These are phyloP conservation scores for Drosophila nigromelanica DNA, from an alignment of 1,140 invertebrate species.

Conservation along the genomic window DNA sequence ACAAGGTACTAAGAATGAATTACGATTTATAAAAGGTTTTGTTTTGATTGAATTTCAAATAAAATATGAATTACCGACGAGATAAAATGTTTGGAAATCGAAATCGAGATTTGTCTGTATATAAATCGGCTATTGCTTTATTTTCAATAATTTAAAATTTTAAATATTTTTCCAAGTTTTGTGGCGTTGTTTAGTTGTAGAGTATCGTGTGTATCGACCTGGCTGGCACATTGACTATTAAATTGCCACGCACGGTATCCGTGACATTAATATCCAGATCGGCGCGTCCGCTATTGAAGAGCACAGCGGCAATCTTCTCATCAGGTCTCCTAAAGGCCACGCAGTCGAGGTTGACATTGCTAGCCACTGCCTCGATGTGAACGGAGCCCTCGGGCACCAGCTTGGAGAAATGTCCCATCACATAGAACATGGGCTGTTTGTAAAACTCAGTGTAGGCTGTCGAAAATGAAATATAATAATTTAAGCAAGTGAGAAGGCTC, in stretches of 20 bases:
- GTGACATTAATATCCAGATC: conserved; percentile 59
- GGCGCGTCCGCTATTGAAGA: conserved; percentile 86
- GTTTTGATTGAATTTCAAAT: no score
- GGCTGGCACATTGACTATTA: conserved; percentile 65
- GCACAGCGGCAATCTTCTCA: conserved; percentile 85
- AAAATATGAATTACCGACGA: no score
- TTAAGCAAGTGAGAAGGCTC: no score
- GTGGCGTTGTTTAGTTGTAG: conserved; percentile 46
- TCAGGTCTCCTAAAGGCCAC: conserved; percentile 87
- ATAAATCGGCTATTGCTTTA: no score
- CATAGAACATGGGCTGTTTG: conserved; percentile 96
- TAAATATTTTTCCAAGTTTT: background rate
- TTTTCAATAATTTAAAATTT: background rate
- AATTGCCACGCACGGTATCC: conserved; percentile 57
- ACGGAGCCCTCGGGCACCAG: conserved; percentile 88
- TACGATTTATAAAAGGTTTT: no score
- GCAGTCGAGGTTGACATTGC: conserved; percentile 65
- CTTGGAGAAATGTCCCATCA: conserved; percentile 93
- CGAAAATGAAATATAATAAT: conserved; percentile 1
- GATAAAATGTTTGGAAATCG: no score
- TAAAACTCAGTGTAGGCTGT: conserved; percentile 88
- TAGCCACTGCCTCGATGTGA: conserved; percentile 81
- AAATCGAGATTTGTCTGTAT: no score
- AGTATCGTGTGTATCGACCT: conserved; percentile 76
- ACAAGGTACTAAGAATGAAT: no score